Percentiles rank a stretch among this genome's conserved stretches.
phyloP scores from a whole-genome alignment of 2,113 vertebrate species.

The Otus sunia region DNA sequence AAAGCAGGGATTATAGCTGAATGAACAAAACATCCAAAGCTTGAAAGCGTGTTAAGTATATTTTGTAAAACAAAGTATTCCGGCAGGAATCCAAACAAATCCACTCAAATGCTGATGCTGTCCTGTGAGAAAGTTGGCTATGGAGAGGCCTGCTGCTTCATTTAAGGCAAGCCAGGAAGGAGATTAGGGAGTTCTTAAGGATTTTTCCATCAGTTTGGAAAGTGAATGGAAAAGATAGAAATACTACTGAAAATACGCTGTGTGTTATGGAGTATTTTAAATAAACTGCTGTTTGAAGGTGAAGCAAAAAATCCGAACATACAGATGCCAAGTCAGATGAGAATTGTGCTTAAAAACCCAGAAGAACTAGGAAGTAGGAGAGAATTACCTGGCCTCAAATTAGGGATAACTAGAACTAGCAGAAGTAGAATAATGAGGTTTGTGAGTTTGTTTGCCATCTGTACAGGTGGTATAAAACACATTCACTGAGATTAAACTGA shows the following conservation, averaged over 20 bases:
- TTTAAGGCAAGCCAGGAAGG: constrained; percentile 20
- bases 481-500: neutral
- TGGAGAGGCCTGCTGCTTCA: neutral
- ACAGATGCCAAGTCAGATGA: neutral
- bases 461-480: neutral
- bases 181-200: neutral
- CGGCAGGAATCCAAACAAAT: constrained; percentile 10
- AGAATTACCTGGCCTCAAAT: neutral
- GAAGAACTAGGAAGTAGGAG: neutral
- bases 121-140: constrained; percentile 14
- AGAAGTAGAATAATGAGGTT: neutral
- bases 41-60: neutral
- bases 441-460: neutral
- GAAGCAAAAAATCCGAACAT: neutral
- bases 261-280: neutral
- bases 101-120: neutral
- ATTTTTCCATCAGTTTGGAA: neutral
- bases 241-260: neutral
- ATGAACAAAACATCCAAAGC: neutral
- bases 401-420: neutral
- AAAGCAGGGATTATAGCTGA: constrained; percentile 1
- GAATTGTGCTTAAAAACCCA: neutral
- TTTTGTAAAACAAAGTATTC: constrained; percentile 28
- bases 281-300: neutral
- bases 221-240: neutral